These are phyloP conservation scores for Tromatobia lineatoria DNA, from an alignment of 2,888 invertebrate genomes.

Conservation along the genomic window DNA sequence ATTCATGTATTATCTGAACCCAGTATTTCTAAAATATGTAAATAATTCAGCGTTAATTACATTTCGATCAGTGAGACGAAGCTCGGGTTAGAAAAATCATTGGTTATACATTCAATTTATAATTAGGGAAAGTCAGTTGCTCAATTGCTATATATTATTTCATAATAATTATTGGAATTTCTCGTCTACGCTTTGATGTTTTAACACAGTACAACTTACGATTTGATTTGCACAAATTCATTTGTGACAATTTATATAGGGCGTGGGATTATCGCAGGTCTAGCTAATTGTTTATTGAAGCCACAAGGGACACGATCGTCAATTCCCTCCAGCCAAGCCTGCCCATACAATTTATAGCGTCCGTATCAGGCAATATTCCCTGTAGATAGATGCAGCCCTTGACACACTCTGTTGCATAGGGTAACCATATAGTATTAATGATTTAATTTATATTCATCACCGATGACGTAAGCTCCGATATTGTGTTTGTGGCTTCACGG, in stretches of 20 bases:
- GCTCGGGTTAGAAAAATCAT: not conserved
- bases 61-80: not conserved
- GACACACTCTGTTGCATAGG: constrained; percentile 45
- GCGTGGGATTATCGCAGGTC: constrained; percentile 20
- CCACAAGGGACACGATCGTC: constrained; percentile 41
- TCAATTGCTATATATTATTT: not conserved
- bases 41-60: too few species aligned
- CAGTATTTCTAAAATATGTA: not conserved
- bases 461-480: constrained; percentile 51
- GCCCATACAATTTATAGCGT: constrained; percentile 60
- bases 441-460: constrained; percentile 69
- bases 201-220: not conserved
- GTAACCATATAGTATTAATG: constrained; percentile 63
- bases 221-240: constrained; percentile 31
- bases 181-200: constrained; percentile 3
- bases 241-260: not conserved
- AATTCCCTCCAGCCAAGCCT: constrained; percentile 47
- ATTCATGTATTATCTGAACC: too few species aligned
- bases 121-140: not conserved
- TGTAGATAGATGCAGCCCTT: constrained; percentile 15
- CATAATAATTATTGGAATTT: not conserved
- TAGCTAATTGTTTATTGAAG: constrained; percentile 56
- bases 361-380: constrained; percentile 56
- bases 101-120: not conserved
- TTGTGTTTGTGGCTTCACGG: constrained; percentile 19